Evolutionary conservation across 2,113 vertebrate genomes (phyloP).

Genomic region (Turdus rufiventris): DNA sequence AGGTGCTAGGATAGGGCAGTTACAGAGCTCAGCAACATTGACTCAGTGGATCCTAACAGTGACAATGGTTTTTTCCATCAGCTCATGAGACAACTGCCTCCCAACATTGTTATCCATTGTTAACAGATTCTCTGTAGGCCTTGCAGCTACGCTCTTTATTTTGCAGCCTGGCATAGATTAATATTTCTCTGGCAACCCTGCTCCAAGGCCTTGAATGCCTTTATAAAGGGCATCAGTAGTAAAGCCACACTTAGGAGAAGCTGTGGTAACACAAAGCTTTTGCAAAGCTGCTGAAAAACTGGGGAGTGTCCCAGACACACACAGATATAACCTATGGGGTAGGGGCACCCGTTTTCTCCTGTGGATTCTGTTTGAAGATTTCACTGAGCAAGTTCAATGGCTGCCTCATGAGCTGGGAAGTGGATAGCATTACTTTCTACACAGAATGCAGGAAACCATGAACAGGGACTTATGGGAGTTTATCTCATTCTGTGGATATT

Average conservation of each 20-base stretch:
- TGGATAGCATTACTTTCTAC: not conserved
- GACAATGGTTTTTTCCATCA: not conserved
- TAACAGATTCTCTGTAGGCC: not conserved
- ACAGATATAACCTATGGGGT: not conserved
- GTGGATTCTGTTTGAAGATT: not conserved
- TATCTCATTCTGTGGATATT: not conserved
- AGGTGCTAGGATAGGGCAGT: not conserved
- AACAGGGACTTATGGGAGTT: not conserved
- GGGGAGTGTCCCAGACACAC: not conserved
- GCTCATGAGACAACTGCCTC: not conserved
- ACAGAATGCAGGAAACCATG: not conserved
- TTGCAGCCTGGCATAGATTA: not conserved
- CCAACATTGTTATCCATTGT: not conserved
- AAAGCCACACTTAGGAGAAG: not conserved
- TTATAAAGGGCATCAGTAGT: not conserved
- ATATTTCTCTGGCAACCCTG: not conserved
- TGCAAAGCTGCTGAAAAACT: not conserved
- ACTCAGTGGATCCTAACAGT: not conserved
- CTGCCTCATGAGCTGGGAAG: not conserved
- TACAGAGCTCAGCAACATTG: not conserved
- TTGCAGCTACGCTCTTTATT: not conserved
- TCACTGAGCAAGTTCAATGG: not conserved
- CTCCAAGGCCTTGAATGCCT: not conserved
- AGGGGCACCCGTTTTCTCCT: accelerated
- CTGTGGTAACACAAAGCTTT: not conserved